Evolutionary conservation across 1,140 invertebrate genomes (phyloP), one percentile per base, ranked within the genome.

Genomic region (Monochamus saltuarius): DNA sequence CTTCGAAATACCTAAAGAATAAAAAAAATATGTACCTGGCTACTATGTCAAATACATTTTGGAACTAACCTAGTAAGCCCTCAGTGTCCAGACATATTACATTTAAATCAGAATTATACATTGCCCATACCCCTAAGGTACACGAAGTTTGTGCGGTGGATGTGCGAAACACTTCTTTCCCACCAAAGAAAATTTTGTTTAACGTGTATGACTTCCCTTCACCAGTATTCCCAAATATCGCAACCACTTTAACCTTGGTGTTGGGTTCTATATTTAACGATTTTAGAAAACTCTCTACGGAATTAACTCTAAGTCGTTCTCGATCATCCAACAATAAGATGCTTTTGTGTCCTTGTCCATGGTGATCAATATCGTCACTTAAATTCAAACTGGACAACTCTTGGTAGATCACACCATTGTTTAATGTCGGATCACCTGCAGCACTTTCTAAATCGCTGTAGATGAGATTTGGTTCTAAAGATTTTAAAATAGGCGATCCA

Each of bases 181-280:
- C 89, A 68, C 83, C 76, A 73, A 92, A 94, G 71, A 94, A 92
- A 11, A 85, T 84, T 65, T 91, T 83, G 78, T 94, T 94, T 54
- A 94, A 73, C 0, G 89, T 91, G 66, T 89, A 82, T 37, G 90
- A 93, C 77, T 94, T 94, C 1, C 91, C 91, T 79, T 93, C 90
- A 0, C 91, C 90, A 1, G 90, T 92, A 68, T 91, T 93, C 1
- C 92, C 92, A 81, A 94, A 91, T 70, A 94, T 91, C 2, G 91
- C 91, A 1, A 94, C 85, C 14, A 94, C 90, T 80, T 93, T 94
- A 1, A 92, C 84, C 46, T 63, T 66, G 47, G 62, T 62, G 13
- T 45, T 62, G 6, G 55, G 56, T 54, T 65, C 55, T 11, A 72
- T 64, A n/a, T 65, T 61, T 19, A 72, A 40, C 34, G 51, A 34